phyloP scores from a whole-genome alignment of 2,797 vertebrate genomes.

The Coregonus suidteri region DNA sequence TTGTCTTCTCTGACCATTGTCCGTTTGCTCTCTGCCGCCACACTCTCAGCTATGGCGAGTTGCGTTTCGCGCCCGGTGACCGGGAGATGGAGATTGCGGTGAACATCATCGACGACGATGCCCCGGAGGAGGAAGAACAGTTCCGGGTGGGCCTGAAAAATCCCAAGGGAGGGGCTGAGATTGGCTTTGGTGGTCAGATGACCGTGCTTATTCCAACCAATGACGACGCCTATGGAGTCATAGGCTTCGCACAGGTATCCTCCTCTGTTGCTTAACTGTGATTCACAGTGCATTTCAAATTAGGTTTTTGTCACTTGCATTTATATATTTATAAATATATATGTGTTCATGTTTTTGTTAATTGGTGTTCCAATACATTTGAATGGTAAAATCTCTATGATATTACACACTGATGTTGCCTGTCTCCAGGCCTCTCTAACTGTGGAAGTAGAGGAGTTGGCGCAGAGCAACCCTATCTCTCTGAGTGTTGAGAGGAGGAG shows the following conservation, averaged over 20 bases:
- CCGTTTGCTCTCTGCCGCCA: slow-evolving; percentile 38
- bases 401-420: background rate
- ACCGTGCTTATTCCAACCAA: slow-evolving; percentile 86
- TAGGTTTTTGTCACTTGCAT: background rate
- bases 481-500: slow-evolving; percentile 87
- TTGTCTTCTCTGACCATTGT: slow-evolving; percentile 38
- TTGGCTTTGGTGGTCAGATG: slow-evolving; percentile 85
- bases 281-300: background rate
- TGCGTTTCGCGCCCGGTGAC: slow-evolving; percentile 89
- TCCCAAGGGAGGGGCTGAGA: slow-evolving; percentile 93
- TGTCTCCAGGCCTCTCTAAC: slow-evolving; percentile 81
- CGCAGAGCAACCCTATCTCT: slow-evolving; percentile 84
- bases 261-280: background rate
- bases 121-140: slow-evolving; percentile 88
- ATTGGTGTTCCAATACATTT: background rate
- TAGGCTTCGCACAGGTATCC: slow-evolving; percentile 88
- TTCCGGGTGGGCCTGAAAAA: slow-evolving; percentile 89
- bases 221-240: slow-evolving; percentile 88
- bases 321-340: background rate
- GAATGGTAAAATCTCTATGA: background rate
- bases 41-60: slow-evolving; percentile 86
- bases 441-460: slow-evolving; percentile 91
- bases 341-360: background rate
- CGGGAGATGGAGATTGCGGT: slow-evolving; percentile 85
- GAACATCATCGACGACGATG: slow-evolving; percentile 87